These are phyloP conservation scores for Drosophila bipectinata DNA, from an alignment of 1,140 invertebrate genomes.

Conservation along the genomic window DNA sequence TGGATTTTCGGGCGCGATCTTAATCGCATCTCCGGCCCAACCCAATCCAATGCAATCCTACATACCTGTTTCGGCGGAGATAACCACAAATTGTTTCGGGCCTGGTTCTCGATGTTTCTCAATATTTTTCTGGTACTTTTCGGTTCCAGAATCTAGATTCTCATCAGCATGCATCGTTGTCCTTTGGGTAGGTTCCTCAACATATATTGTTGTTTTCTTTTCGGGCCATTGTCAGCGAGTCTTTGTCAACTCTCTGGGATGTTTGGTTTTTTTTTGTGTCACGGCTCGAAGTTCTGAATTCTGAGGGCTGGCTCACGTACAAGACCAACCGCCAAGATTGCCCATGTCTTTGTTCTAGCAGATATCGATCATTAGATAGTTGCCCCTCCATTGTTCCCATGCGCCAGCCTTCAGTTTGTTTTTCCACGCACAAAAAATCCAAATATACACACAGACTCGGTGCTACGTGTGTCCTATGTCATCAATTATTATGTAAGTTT, in stretches of 20 bases:
- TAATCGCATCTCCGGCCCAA: conserved; percentile 32
- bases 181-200: conserved; percentile 26
- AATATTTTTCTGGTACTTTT: conserved; percentile 27
- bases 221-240: conserved; percentile 45
- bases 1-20: conserved; percentile 28
- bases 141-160: conserved; percentile 50
- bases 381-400: conserved; percentile 48
- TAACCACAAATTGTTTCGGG: conserved; percentile 60
- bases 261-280: not conserved
- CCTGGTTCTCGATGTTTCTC: conserved; percentile 41
- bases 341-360: conserved; percentile 55
- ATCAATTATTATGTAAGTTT: conserved; percentile 64
- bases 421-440: conserved; percentile 21
- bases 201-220: conserved; percentile 12
- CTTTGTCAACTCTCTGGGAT: conserved; percentile 38
- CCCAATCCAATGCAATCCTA: conserved; percentile 18
- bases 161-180: conserved; percentile 58
- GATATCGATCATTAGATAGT: conserved; percentile 65
- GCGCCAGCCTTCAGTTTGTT: conserved; percentile 35
- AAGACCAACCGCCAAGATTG: conserved; percentile 52
- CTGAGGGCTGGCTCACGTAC: conserved; percentile 56
- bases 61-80: conserved; percentile 49
- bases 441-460: conserved; percentile 9
- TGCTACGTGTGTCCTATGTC: conserved; percentile 61
- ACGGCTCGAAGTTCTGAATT: not conserved